These are phyloP conservation scores for Leucoptera coffeella DNA, from an alignment of 2,888 invertebrate species.

Conservation along the genomic window DNA sequence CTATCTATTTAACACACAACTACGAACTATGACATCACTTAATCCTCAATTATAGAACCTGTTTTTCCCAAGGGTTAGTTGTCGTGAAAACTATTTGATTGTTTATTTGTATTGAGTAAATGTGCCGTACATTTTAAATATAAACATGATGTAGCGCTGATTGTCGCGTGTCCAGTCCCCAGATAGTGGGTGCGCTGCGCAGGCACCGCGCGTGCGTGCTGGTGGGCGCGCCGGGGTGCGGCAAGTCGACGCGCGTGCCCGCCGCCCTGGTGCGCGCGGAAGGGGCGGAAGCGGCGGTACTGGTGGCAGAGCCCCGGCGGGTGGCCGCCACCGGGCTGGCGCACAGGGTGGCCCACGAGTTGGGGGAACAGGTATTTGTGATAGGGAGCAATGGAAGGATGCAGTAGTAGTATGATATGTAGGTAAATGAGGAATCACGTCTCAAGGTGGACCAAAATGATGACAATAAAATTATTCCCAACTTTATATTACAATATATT, in stretches of 20 bases:
- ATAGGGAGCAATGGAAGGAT: too few species aligned
- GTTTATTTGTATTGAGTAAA: too few species aligned
- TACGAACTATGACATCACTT: too few species aligned
- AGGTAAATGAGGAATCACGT: not conserved
- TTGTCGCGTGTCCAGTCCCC: too few species aligned
- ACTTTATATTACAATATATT: too few species aligned
- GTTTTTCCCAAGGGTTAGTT: too few species aligned
- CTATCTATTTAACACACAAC: too few species aligned
- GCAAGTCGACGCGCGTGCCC: conserved; percentile 67
- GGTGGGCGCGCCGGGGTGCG: conserved; percentile 68
- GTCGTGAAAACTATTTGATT: too few species aligned
- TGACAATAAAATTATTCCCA: too few species aligned
- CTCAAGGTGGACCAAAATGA: not conserved
- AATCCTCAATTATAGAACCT: too few species aligned
- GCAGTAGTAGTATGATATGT: conserved; percentile 6
- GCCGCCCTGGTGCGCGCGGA: conserved; percentile 36
- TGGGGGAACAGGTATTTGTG: conserved; percentile 46
- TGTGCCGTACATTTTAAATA: too few species aligned
- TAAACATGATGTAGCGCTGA: too few species aligned
- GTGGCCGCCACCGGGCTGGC: conserved; percentile 65
- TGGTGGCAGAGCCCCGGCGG: conserved; percentile 62
- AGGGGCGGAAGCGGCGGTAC: conserved; percentile 44
- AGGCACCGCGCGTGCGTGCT: conserved; percentile 51
- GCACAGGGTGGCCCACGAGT: conserved; percentile 56
- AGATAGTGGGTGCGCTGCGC: conserved; percentile 44